Conservation (phyloP, 2,113 vertebrate species). For the Brachionichthys hirsutus region DNA sequence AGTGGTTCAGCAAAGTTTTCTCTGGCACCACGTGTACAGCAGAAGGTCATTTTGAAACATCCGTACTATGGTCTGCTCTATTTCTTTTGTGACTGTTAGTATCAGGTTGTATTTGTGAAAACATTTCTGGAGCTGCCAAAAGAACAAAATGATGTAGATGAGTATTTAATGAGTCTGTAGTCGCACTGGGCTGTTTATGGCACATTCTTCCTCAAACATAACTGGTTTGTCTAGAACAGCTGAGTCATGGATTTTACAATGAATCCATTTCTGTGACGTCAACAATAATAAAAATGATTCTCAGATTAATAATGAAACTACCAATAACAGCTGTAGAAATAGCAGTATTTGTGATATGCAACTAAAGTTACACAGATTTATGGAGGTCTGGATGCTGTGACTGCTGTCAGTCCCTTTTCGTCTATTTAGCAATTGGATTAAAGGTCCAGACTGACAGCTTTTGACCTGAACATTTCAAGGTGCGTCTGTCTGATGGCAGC, state of each 20-base stretch:
- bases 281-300: not conserved
- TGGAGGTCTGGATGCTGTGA: slow-evolving; percentile 9
- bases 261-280: slow-evolving; percentile 1
- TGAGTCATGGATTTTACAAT: not conserved
- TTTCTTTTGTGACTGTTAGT: not conserved
- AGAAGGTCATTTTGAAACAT: no score
- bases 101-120: not conserved
- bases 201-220: not conserved
- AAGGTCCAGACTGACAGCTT: slow-evolving; percentile 40
- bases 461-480: slow-evolving; percentile 42
- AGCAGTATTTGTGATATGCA: slow-evolving; percentile 3
- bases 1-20: no score
- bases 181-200: not conserved
- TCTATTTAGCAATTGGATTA: slow-evolving; percentile 45
- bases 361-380: slow-evolving; percentile 16
- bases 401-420: slow-evolving; percentile 46
- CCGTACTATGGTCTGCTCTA: no score
- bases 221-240: not conserved
- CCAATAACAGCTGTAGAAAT: not conserved
- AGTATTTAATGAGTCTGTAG: not conserved
- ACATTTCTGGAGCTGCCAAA: not conserved
- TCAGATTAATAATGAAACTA: no score
- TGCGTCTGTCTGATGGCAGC: slow-evolving; percentile 15
- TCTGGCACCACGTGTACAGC: no score
- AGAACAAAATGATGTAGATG: not conserved